These are phyloP conservation scores for Bombus fervidus DNA, from an alignment of 1,140 invertebrate species.

Conservation along the genomic window DNA sequence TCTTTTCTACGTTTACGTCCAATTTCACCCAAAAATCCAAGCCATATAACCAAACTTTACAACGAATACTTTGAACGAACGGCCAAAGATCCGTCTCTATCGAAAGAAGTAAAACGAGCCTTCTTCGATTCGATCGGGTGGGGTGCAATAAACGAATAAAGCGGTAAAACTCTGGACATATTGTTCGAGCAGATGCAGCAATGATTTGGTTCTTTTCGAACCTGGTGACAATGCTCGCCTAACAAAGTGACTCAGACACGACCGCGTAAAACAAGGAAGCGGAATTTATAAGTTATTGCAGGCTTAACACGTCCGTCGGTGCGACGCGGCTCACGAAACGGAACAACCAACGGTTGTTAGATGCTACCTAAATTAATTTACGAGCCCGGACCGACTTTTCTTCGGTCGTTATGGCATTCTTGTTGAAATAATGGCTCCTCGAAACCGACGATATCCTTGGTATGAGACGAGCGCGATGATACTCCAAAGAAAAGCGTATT, in stretches of 20 bases:
- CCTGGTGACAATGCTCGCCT: constrained; percentile 49
- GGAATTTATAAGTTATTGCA: constrained; percentile 60
- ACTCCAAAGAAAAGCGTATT: constrained; percentile 2
- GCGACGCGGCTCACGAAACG: neutral
- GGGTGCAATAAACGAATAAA: constrained; percentile 72
- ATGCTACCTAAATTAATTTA: constrained; percentile 51
- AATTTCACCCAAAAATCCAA: neutral
- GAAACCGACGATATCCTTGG: neutral
- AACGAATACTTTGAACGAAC: neutral
- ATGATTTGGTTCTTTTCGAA: constrained; percentile 6
- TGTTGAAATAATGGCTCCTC: neutral
- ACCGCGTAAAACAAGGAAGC: constrained; percentile 54
- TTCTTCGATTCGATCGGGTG: constrained; percentile 15
- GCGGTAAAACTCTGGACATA: constrained; percentile 61
- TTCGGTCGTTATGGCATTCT: constrained; percentile 9
- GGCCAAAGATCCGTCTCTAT: neutral
- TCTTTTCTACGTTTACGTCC: neutral
- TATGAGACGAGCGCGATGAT: neutral
- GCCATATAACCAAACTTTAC: constrained; percentile 8
- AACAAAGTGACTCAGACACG: constrained; percentile 55
- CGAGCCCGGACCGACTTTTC: constrained; percentile 10
- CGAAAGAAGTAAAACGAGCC: neutral
- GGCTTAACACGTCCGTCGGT: constrained; percentile 11
- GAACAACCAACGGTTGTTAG: constrained; percentile 6
- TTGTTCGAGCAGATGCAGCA: constrained; percentile 35